Evolutionary conservation across 2,797 vertebrate genomes (phyloP).

Genomic region (Nyctibius grandis): DNA sequence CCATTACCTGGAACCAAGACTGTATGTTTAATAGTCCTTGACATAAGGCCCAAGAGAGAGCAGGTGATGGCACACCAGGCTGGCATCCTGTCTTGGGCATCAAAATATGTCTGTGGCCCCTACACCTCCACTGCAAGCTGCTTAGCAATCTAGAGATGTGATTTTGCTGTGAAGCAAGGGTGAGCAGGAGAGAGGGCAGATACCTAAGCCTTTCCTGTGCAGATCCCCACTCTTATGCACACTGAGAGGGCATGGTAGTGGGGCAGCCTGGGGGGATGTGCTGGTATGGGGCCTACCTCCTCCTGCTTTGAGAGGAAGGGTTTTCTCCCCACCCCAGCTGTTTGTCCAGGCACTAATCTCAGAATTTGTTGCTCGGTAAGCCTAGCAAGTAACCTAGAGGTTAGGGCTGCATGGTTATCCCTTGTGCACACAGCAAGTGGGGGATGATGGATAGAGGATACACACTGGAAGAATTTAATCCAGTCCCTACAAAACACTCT

Average conservation of each 20-base stretch:
- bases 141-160: not conserved
- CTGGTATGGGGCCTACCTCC: not conserved
- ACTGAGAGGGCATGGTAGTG: fast-evolving
- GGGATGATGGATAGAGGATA: not conserved
- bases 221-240: fast-evolving
- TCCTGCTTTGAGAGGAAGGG: not conserved
- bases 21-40: not conserved
- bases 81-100: not conserved
- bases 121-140: not conserved
- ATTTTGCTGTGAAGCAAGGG: not conserved
- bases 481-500: not conserved
- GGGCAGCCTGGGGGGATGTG: not conserved
- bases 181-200: not conserved
- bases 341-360: not conserved
- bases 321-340: not conserved
- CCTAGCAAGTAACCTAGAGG: not conserved
- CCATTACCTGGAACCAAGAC: not conserved
- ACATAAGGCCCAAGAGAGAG: not conserved
- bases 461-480: not conserved
- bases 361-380: not conserved
- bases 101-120: not conserved
- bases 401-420: not conserved
- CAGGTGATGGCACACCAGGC: not conserved
- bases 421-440: not conserved
- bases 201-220: fast-evolving